These are phyloP conservation scores for Seladonia tumulorum DNA, from an alignment of 2,888 invertebrate species.

Conservation along the genomic window DNA sequence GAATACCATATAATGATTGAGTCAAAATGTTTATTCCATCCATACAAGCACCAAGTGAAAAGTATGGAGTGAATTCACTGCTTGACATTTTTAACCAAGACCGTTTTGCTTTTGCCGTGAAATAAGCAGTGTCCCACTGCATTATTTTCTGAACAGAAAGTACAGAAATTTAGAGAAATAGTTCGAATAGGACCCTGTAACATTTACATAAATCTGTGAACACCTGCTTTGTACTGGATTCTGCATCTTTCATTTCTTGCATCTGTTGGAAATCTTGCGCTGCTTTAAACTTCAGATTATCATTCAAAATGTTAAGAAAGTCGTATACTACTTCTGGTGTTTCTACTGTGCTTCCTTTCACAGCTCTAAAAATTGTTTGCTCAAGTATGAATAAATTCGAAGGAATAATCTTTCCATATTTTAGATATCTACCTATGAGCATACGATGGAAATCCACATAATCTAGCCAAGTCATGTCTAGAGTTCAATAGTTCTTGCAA, in stretches of 20 bases:
- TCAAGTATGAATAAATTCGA: not conserved
- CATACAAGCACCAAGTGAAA: slow-evolving; percentile 97
- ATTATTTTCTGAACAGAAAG: slow-evolving; percentile 72
- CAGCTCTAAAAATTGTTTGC: slow-evolving; percentile 86
- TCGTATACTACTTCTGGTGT: slow-evolving; percentile 91
- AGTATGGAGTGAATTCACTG: slow-evolving; percentile 92
- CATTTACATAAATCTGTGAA: slow-evolving; percentile 37
- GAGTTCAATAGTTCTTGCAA: slow-evolving; percentile 90
- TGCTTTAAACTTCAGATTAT: slow-evolving; percentile 89
- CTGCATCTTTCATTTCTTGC: slow-evolving; percentile 89
- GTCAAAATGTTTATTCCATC: slow-evolving; percentile 97
- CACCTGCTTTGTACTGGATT: slow-evolving; percentile 69
- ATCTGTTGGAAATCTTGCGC: slow-evolving; percentile 91
- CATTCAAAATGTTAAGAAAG: slow-evolving; percentile 92
- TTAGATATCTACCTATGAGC: slow-evolving; percentile 88
- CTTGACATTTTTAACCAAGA: slow-evolving; percentile 89
- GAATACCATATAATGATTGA: slow-evolving; percentile 92
- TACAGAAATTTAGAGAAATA: slow-evolving; percentile 2
- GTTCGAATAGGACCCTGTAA: not conserved
- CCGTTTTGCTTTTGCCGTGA: slow-evolving; percentile 90
- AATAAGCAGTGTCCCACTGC: slow-evolving; percentile 96
- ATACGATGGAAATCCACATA: slow-evolving; percentile 96
- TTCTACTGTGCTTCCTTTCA: slow-evolving; percentile 94
- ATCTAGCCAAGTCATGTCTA: slow-evolving; percentile 91
- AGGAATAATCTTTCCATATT: not conserved